phyloP scores from a whole-genome alignment of 2,888 invertebrate genomes.

The Parnassius apollo region DNA sequence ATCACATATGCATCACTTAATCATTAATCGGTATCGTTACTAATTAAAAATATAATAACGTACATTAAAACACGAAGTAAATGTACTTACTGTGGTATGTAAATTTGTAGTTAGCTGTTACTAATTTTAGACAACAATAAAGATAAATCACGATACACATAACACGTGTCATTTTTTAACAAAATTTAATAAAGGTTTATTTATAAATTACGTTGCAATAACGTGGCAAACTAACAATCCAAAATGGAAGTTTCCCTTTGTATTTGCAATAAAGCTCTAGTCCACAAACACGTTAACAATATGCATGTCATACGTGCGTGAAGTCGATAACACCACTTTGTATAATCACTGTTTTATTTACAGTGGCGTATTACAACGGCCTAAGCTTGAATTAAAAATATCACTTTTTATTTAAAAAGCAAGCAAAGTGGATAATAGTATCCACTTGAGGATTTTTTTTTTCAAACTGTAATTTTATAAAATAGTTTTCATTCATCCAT shows the following conservation, averaged over 20 bases:
- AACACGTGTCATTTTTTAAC: constrained; percentile 36
- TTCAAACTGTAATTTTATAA: too few species aligned
- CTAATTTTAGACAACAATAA: constrained; percentile 24
- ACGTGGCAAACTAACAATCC: neutral
- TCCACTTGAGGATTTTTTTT: too few species aligned
- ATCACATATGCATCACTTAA: too few species aligned
- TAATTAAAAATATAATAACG: too few species aligned
- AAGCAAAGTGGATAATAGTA: too few species aligned
- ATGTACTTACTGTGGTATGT: constrained; percentile 44
- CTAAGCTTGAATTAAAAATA: neutral
- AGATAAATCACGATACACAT: constrained; percentile 29
- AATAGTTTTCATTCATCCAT: too few species aligned
- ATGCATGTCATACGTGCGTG: constrained; percentile 30
- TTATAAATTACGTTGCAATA: neutral
- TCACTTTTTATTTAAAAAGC: neutral
- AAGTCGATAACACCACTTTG: constrained; percentile 16
- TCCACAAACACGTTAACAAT: constrained; percentile 24
- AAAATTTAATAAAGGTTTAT: neutral
- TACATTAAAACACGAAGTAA: neutral
- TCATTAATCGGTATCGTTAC: too few species aligned
- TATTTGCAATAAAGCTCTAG: constrained; percentile 18
- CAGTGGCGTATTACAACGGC: neutral
- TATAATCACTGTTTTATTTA: neutral
- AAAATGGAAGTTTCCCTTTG: constrained; percentile 9
- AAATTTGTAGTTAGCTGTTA: constrained; percentile 40